phyloP scores from a whole-genome alignment of 35 echinoderm and acorn worm genomes.

The Holothuria glaberrima region DNA sequence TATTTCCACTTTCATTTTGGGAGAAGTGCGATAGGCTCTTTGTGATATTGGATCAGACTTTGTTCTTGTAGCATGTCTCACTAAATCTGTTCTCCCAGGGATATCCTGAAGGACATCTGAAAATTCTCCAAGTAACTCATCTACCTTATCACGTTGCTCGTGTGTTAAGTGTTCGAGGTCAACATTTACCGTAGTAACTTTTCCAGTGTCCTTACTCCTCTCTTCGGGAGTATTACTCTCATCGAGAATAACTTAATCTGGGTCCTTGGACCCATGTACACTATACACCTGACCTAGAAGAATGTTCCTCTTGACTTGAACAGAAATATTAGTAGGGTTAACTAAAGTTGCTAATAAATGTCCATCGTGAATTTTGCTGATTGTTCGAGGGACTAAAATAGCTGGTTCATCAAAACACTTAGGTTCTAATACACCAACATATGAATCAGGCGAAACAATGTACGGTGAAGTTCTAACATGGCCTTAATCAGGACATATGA shows the following conservation, averaged over 20 bases:
- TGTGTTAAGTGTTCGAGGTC: constrained; percentile 3
- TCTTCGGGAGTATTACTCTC: background rate
- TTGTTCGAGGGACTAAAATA: too few species aligned
- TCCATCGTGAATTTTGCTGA: too few species aligned
- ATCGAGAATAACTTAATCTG: background rate
- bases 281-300: too few species aligned
- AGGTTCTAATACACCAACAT: too few species aligned
- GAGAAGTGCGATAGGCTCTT: too few species aligned
- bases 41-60: constrained; percentile 4
- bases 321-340: background rate
- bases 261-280: too few species aligned
- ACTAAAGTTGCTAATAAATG: too few species aligned
- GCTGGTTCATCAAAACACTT: too few species aligned
- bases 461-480: constrained; percentile 5
- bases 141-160: too few species aligned
- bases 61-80: constrained; percentile 11
- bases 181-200: background rate
- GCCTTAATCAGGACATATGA: background rate
- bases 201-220: background rate
- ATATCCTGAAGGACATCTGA: constrained; percentile 14
- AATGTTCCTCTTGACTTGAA: background rate
- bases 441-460: too few species aligned
- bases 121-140: constrained; percentile 11
- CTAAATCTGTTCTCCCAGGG: constrained; percentile 29
- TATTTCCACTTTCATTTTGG: too few species aligned